Evolutionary conservation across 2,113 vertebrate species (phyloP), one percentile per base, ranked within the genome.

Genomic region (Nibea coibor): DNA sequence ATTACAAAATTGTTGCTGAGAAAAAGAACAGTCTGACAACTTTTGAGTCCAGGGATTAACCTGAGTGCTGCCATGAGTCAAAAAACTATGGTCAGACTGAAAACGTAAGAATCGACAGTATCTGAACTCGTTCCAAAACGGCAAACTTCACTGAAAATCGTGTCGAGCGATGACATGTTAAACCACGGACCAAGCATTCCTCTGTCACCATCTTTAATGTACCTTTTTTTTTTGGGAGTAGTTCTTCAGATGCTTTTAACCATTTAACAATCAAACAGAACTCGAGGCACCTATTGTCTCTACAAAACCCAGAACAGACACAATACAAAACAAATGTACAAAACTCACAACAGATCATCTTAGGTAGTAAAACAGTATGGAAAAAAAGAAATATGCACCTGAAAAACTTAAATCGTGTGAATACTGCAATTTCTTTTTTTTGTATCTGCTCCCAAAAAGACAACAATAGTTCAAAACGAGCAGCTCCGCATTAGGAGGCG

Each of bases 361-460:
- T 91, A 89, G 91, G 82, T 90, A 92, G 86, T 91, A 87, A 82
- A 89, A 91, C 84, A 90, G 91, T 92, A 94, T 91, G 94, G 94
- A 94, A 92, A 83, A 86, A 83, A 82, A 69, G 51, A 90, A 90
- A 86, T 87, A 81, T 89, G 87, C 86, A 81, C 94, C 91, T 92
- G 94, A 93, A 78, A 79, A 89, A 70, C 87, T 87, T 77, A 93
- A 94, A 94, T 68, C 68, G 92, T 96, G 95, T 95, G 94, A 96
- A 97, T 96, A 97, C 96, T 96, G 97, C 95, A 94, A 94, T 71
- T 67, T 75, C 2, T 70, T 8, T 42, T 51, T 51, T 69, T 81
- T 75, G 51, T 35, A 51, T 88, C 83, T 83, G 85, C 81, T 85
- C 81, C 82, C 81, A 95, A 94, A 39, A 88, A 95, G 94, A 80